phyloP scores from a whole-genome alignment of 1,140 invertebrate genomes.

The Hermetia illucens region DNA sequence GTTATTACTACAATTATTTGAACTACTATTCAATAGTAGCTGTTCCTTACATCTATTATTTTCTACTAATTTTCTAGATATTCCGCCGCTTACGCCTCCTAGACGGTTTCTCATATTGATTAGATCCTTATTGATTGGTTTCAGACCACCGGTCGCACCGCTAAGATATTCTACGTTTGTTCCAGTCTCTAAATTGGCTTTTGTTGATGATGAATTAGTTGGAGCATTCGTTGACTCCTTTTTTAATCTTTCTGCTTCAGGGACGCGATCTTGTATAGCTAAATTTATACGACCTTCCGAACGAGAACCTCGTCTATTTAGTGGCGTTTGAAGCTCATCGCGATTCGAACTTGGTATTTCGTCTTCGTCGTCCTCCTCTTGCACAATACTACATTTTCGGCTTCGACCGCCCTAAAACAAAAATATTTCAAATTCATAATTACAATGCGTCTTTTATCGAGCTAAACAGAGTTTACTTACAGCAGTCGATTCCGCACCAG shows the following conservation, averaged over 20 bases:
- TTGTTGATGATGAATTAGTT: constrained; percentile 13
- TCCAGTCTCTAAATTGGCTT: not conserved
- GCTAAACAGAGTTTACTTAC: not conserved
- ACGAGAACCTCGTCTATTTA: constrained; percentile 37
- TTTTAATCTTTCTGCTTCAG: constrained; percentile 13
- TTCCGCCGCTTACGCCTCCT: not conserved
- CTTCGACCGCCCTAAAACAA: constrained; percentile 33
- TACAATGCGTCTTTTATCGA: not conserved
- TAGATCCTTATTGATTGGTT: not conserved
- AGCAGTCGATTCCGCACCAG: constrained; percentile 1
- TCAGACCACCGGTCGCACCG: too few relatives aligned
- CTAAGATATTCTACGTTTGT: not conserved
- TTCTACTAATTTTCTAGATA: too few relatives aligned
- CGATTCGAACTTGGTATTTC: constrained; percentile 18
- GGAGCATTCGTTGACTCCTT: constrained; percentile 4
- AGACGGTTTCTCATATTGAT: not conserved
- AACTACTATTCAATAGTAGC: too few relatives aligned
- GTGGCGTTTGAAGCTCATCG: constrained; percentile 31
- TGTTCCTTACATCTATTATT: too few relatives aligned
- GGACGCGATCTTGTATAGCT: constrained; percentile 34
- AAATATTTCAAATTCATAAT: constrained; percentile 1
- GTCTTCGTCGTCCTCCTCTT: constrained; percentile 71
- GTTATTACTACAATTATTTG: not conserved
- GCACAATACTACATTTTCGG: constrained; percentile 77
- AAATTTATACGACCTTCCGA: constrained; percentile 47